These are phyloP conservation scores for Microplitis demolitor DNA, from an alignment of 1,140 invertebrate species.

Conservation along the genomic window DNA sequence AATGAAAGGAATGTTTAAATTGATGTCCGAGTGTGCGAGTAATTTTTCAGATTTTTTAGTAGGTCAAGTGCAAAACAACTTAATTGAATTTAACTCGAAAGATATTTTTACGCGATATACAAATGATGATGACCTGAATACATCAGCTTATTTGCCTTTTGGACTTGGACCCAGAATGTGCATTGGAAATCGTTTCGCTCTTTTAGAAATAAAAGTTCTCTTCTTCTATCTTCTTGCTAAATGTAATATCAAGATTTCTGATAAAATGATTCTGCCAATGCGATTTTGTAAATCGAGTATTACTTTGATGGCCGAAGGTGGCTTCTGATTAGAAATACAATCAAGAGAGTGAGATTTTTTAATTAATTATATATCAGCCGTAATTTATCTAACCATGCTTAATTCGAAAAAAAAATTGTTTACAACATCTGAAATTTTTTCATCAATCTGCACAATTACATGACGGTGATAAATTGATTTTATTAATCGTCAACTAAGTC, in stretches of 20 bases:
- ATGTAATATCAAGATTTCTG: neutral
- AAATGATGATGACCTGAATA: slow-evolving; percentile 37
- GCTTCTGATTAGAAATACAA: neutral
- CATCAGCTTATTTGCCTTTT: slow-evolving; percentile 38
- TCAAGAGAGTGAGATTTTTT: neutral
- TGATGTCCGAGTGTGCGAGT: slow-evolving; percentile 38
- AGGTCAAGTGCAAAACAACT: neutral
- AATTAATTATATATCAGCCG: neutral
- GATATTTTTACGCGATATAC: slow-evolving; percentile 36
- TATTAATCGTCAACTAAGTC: too few relatives aligned
- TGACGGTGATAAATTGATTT: too few relatives aligned
- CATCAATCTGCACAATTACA: too few relatives aligned
- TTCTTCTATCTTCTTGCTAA: neutral
- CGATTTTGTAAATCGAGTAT: neutral
- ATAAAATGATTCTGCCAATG: neutral
- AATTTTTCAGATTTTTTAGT: slow-evolving; percentile 30
- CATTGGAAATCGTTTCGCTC: slow-evolving; percentile 12
- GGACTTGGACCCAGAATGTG: slow-evolving; percentile 33
- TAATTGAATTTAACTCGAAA: slow-evolving; percentile 18
- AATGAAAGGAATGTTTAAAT: slow-evolving; percentile 37
- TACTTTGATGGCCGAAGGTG: neutral
- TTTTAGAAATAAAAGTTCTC: neutral
- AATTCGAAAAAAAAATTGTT: too few relatives aligned
- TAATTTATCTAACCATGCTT: neutral
- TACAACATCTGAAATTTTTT: too few relatives aligned